Evolutionary conservation across 2,113 vertebrate species (phyloP).

Genomic region (Hippocampus abdominalis): DNA sequence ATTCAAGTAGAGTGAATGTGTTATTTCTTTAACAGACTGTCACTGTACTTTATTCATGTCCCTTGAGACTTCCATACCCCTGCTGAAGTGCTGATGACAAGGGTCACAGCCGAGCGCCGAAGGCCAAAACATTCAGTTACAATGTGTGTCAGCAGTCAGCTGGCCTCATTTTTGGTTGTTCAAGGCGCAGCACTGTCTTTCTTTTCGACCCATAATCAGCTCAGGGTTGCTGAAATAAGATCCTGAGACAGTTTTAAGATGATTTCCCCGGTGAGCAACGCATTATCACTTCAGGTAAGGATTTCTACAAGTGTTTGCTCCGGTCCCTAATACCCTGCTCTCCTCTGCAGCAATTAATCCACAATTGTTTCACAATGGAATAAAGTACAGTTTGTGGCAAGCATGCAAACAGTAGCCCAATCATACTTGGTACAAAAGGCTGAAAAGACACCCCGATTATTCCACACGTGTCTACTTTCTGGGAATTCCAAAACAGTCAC

Average conservation of each 20-base stretch:
- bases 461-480: background rate
- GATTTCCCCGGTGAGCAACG: background rate
- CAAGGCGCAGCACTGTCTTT: background rate
- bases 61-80: conserved; percentile 23
- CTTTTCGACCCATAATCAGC: conserved; percentile 13
- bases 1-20: conserved; percentile 6
- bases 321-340: background rate
- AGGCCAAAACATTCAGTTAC: conserved; percentile 27
- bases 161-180: conserved; percentile 5
- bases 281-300: background rate
- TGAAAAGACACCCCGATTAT: no score
- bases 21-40: conserved; percentile 28
- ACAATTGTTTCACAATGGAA: background rate
- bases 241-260: background rate
- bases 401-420: no score
- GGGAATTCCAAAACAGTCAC: background rate
- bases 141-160: conserved; percentile 7
- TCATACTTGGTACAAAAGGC: no score
- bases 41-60: conserved; percentile 33
- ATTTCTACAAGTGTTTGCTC: background rate
- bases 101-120: conserved; percentile 19
- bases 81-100: conserved; percentile 18
- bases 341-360: background rate
- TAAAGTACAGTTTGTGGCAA: no score
- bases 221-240: background rate